phyloP scores from a whole-genome alignment of 2,113 vertebrate genomes.

The Neolamprologus fasciatus region DNA sequence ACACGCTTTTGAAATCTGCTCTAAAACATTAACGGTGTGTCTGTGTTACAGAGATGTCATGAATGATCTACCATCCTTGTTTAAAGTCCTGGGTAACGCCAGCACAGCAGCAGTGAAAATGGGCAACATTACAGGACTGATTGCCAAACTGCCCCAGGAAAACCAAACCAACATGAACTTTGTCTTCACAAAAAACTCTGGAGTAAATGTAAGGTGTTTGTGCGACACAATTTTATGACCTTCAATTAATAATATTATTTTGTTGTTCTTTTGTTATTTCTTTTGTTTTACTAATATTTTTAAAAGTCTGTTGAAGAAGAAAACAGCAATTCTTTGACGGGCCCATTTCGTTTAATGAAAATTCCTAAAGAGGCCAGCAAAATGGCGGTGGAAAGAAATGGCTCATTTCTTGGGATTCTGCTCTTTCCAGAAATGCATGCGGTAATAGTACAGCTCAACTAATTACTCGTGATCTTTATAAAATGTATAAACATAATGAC shows the following conservation, averaged over 20 bases:
- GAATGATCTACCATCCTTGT: not conserved
- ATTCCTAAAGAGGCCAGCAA: constrained; percentile 6
- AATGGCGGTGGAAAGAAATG: not conserved
- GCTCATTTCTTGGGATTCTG: not conserved
- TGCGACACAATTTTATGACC: not conserved
- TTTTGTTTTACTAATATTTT: not conserved
- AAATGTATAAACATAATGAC: not conserved
- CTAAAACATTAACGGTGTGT: not conserved
- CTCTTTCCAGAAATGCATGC: not conserved
- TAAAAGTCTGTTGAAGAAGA: not conserved
- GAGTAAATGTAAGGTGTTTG: not conserved
- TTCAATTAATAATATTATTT: not conserved
- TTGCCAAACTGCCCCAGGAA: not conserved
- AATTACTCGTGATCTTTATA: not conserved
- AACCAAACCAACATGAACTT: not conserved
- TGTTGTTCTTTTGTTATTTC: not conserved
- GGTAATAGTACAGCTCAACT: not conserved
- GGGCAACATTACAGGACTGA: not conserved
- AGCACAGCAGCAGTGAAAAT: not conserved
- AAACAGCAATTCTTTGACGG: rapidly evolving
- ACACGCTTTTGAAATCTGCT: not conserved
- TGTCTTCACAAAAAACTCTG: not conserved
- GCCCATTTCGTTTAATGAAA: not conserved
- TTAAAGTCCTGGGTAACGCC: rapidly evolving
- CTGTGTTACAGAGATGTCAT: not conserved